Evolutionary conservation across 2,113 vertebrate genomes (phyloP).

Genomic region (Poeciliopsis prolifica): DNA sequence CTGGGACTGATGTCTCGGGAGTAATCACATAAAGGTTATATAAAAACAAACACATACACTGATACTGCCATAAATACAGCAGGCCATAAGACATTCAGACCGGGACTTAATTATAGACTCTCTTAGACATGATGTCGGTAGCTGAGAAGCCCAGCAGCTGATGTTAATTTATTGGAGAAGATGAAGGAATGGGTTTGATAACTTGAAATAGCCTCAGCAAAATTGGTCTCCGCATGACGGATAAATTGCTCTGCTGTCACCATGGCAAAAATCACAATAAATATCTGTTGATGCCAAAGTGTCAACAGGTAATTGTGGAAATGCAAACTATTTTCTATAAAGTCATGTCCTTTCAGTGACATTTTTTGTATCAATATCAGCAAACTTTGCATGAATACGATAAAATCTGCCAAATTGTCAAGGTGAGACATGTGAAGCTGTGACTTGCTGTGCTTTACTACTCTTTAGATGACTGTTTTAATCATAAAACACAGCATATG

Average conservation of each 20-base stretch:
- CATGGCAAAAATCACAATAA: conserved; percentile 32
- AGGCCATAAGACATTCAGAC: conserved; percentile 18
- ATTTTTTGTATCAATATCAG: conserved; percentile 11
- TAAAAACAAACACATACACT: conserved; percentile 29
- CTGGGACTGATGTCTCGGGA: conserved; percentile 35
- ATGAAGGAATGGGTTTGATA: conserved; percentile 35
- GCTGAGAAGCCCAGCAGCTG: conserved; percentile 7
- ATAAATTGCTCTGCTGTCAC: conserved; percentile 27
- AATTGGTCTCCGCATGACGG: conserved; percentile 31
- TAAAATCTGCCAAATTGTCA: conserved; percentile 22
- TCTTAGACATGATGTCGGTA: conserved; percentile 31
- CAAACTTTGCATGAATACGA: conserved; percentile 13
- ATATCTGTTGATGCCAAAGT: conserved; percentile 19
- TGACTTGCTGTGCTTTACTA: background rate
- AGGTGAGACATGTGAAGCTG: background rate
- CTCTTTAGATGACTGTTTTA: background rate
- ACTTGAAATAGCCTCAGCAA: conserved; percentile 24
- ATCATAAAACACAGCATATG: background rate
- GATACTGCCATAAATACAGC: conserved; percentile 38
- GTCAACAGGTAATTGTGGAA: conserved; percentile 4
- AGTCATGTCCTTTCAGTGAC: conserved; percentile 14
- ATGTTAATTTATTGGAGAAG: conserved; percentile 32
- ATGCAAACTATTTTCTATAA: conserved; percentile 23
- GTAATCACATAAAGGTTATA: conserved; percentile 26
- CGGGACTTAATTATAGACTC: conserved; percentile 38